Base-by-base conservation (phyloP, 1,140 invertebrate species). In the Akabosia matsudoensis region DNA sequence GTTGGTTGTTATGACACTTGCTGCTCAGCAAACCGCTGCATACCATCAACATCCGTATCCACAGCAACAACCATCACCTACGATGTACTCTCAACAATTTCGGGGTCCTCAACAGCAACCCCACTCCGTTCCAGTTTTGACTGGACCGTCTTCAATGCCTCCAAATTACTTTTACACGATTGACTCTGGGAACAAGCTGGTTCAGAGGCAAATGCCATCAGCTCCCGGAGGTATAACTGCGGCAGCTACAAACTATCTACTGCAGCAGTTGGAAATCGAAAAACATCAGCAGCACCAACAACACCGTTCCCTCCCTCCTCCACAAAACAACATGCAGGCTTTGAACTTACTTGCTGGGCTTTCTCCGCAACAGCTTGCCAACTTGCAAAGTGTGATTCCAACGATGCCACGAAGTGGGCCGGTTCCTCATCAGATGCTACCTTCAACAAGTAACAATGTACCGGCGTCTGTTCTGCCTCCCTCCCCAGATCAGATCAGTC, bases 151-250 rank as follows among this genome's bases (percentile, higher is more conserved):
- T 14, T 24, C 61, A 31, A 67, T 67, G 61, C 61, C 61, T 28
- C 61, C 61, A 67, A 56, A 56, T 56, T 67, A 67, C 28, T 67
- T 30, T 22, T 67, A 67, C 61, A 3, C 7, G 28, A 67, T 67
- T 67, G 61, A 67, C 10, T 28, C 26, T 22, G 61, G 61, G 10
- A 31, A 7, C 61, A 67, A 67, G 30, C n/a, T 67, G 61, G 61
- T 67, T 7, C 61, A 67, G 61, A 7, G 61, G 28, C 61, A 67
- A n/a, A 30, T 67, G 24, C 54, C 10, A 56, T 22, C 54, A 4
- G 24, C 24, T 10, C 61, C 24, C 13, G 61, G 24, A 3, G 61
- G 61, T 7, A 28, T 67, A 24, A 67, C 61, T n/a, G 61, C 61
- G 10, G 61, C 61, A 2, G 61, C 61, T 1, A 67, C 61, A 31